Conservation (phyloP, 2,113 vertebrate genomes). For the Heloderma charlesbogerti region DNA sequence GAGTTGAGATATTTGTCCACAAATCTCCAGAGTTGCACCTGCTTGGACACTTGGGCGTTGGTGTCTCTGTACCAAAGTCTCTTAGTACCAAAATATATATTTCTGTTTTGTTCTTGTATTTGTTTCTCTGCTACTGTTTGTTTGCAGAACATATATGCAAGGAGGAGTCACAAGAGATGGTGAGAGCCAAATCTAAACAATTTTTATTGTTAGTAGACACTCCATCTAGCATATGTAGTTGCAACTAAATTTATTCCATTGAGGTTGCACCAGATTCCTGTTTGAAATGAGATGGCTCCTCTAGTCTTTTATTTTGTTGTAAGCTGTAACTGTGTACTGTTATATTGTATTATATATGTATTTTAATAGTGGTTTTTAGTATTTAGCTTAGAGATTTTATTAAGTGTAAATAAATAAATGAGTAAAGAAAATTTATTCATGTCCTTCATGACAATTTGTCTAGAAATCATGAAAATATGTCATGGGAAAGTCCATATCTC, state of each 20-base stretch:
- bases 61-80: not conserved
- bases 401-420: no score
- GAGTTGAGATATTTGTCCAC: no score
- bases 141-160: not conserved
- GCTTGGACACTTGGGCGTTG: not conserved
- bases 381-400: no score
- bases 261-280: not conserved
- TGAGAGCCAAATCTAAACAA: not conserved
- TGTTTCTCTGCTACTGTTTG: not conserved
- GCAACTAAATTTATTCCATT: not conserved
- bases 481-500: not conserved
- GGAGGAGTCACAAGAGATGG: not conserved
- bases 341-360: no score
- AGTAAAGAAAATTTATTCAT: not conserved
- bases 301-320: no score
- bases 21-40: not conserved
- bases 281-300: not conserved
- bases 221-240: not conserved
- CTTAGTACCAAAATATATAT: not conserved
- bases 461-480: not conserved
- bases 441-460: not conserved
- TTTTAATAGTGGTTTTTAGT: no score
- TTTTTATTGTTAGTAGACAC: not conserved
- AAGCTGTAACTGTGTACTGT: no score
- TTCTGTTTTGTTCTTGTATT: not conserved